Evolutionary conservation across 2,113 vertebrate species (phyloP).

Genomic region (Coturnix japonica): DNA sequence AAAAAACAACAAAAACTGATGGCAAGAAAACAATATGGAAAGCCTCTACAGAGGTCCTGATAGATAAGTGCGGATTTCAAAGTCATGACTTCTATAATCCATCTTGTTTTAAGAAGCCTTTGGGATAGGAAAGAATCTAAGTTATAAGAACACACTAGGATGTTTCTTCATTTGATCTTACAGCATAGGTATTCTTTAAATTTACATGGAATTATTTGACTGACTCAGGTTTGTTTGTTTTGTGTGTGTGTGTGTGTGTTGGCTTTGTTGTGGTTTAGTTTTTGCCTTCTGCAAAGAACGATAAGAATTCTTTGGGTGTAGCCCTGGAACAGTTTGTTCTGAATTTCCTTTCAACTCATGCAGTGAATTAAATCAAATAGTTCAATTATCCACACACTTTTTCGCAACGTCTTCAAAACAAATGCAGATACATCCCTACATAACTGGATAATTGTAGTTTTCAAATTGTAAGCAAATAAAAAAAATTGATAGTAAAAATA

Average conservation of each 20-base stretch:
- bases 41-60: not conserved
- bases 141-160: not conserved
- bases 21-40: not conserved
- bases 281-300: not conserved
- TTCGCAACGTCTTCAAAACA: not conserved
- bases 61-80: not conserved
- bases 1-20: not conserved
- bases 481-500: not conserved
- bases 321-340: constrained; percentile 13
- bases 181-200: not conserved
- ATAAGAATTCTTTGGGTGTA: constrained; percentile 30
- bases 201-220: not conserved
- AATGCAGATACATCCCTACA: not conserved
- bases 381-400: not conserved
- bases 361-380: not conserved
- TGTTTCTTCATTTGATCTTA: not conserved
- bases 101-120: not conserved
- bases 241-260: not conserved
- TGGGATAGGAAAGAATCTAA: not conserved
- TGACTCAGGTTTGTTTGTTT: not conserved
- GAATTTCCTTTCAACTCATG: not conserved
- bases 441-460: not conserved
- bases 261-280: not conserved
- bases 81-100: not conserved
- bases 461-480: not conserved